Evolutionary conservation across 2,888 invertebrate genomes (phyloP).

Genomic region (Strigamia crassipes): DNA sequence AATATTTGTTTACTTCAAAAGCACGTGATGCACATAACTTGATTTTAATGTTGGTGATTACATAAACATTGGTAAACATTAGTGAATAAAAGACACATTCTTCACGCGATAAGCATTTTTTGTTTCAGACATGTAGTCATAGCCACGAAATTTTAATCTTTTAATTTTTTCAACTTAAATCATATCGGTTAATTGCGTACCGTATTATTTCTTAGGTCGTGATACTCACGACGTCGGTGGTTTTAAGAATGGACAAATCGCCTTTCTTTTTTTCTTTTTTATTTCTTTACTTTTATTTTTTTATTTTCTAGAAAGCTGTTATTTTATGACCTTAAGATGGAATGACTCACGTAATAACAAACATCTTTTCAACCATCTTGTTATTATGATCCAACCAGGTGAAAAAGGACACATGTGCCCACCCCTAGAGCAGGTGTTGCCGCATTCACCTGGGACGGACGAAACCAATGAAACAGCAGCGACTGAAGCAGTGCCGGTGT

Average conservation of each 20-base stretch:
- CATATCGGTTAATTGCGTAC: no score
- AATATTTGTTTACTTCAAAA: not conserved
- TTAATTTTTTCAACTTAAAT: not conserved
- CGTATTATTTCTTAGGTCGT: no score
- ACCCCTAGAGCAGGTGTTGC: slow-evolving; percentile 12
- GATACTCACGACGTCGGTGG: not conserved
- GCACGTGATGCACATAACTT: not conserved
- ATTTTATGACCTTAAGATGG: not conserved
- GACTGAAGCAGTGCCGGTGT: not conserved
- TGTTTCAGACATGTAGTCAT: no score
- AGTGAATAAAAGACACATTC: not conserved
- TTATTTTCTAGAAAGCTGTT: not conserved
- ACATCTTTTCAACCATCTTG: not conserved
- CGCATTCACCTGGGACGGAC: not conserved
- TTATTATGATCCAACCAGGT: slow-evolving; percentile 23
- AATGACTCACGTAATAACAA: slow-evolving; percentile 16
- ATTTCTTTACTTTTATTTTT: no score
- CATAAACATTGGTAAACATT: not conserved
- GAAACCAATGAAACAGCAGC: not conserved
- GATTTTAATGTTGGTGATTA: not conserved
- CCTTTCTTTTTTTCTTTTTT: no score
- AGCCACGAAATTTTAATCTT: no score
- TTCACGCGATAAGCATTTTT: not conserved
- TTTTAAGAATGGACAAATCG: not conserved
- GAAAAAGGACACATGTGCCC: slow-evolving; percentile 22